Conservation (phyloP, 1,140 invertebrate genomes). For the Drosophila yakuba region DNA sequence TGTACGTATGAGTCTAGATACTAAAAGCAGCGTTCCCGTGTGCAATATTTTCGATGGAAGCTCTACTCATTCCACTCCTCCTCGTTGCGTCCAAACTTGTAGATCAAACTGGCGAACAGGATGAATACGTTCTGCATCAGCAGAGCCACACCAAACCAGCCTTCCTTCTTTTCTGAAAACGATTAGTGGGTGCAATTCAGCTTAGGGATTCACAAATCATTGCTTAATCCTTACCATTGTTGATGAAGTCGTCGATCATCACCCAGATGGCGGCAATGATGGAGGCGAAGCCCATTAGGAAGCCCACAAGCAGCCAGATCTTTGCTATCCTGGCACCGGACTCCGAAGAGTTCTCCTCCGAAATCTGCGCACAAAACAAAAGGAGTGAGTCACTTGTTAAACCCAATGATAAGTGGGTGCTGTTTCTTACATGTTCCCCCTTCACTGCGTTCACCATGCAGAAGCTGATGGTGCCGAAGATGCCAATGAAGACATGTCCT, state of each 20-base stretch:
- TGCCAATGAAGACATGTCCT: constrained; percentile 96
- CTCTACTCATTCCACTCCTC: constrained; percentile 89
- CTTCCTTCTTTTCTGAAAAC: constrained; percentile 72
- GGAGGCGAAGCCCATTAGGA: constrained; percentile 97
- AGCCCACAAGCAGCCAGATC: constrained; percentile 98
- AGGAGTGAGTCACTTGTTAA: constrained; percentile 59
- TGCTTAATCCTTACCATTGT: constrained; percentile 54
- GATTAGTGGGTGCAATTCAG: not conserved
- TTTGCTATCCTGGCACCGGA: constrained; percentile 93
- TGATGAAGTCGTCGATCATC: constrained; percentile 91
- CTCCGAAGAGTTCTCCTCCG: constrained; percentile 75
- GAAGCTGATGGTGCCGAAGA: constrained; percentile 96
- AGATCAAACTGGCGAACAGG: constrained; percentile 94
- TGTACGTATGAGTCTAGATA: constrained; percentile 47
- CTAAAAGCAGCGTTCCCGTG: constrained; percentile 34
- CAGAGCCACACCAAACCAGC: constrained; percentile 95
- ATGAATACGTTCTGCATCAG: constrained; percentile 98
- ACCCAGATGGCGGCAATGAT: constrained; percentile 98
- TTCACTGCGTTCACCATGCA: constrained; percentile 99
- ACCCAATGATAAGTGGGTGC: not conserved
- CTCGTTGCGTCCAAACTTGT: constrained; percentile 97
- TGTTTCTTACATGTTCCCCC: constrained; percentile 92
- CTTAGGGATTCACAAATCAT: not conserved
- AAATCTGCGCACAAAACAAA: constrained; percentile 62
- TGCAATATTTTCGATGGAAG: constrained; percentile 3